phyloP scores from a whole-genome alignment of 2,888 invertebrate species.

The Ernsta delagoae region DNA sequence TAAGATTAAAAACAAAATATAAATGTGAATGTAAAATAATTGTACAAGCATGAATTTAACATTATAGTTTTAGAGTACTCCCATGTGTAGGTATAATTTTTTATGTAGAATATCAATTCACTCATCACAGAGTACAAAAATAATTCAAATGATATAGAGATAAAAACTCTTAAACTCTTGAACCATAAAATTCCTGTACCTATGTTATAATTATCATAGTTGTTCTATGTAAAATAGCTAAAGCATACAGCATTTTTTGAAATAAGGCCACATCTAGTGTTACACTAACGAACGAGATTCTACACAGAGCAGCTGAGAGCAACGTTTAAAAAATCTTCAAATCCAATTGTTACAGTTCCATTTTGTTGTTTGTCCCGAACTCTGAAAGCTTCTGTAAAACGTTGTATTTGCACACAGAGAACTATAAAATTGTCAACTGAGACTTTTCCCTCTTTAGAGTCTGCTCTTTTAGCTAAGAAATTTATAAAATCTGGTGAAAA shows the following conservation, averaged over 20 bases:
- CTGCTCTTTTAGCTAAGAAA: conserved; percentile 89
- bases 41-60: too few relatives aligned
- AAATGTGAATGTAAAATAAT: too few relatives aligned
- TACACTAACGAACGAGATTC: conserved; percentile 30
- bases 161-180: too few relatives aligned
- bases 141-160: too few relatives aligned
- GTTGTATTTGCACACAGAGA: conserved; percentile 94
- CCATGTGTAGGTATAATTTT: too few relatives aligned
- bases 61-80: too few relatives aligned
- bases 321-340: conserved; percentile 95
- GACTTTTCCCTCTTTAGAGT: conserved; percentile 86
- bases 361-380: conserved; percentile 91
- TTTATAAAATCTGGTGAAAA: conserved; percentile 91
- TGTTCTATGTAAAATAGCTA: background rate
- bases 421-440: conserved; percentile 96
- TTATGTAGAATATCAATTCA: too few relatives aligned
- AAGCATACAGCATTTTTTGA: background rate
- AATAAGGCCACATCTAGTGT: background rate
- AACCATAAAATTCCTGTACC: too few relatives aligned
- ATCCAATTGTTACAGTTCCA: conserved; percentile 93
- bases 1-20: too few relatives aligned
- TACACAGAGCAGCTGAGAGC: conserved; percentile 90
- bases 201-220: too few relatives aligned
- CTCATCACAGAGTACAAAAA: too few relatives aligned
- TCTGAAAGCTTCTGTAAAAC: conserved; percentile 94